Conservation (phyloP, 2,888 invertebrate species). For the Mimachlamys varia region DNA sequence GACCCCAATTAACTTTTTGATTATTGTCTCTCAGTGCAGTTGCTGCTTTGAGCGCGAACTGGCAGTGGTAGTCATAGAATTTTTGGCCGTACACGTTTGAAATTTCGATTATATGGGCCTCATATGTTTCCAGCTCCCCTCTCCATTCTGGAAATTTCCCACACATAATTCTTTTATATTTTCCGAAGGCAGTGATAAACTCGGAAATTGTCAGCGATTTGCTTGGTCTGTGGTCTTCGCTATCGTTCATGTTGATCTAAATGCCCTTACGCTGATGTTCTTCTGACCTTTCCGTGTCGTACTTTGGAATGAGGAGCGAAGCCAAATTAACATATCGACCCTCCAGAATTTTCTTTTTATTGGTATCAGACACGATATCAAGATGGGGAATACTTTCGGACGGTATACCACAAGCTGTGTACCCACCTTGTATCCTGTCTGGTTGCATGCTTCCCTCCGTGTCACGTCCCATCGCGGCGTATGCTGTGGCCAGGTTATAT, state of each 20-base stretch:
- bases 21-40: too few relatives aligned
- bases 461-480: not conserved
- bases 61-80: conserved; percentile 48
- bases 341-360: conserved; percentile 42
- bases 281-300: not conserved
- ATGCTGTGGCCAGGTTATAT: not conserved
- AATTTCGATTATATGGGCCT: conserved; percentile 45
- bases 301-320: conserved; percentile 39
- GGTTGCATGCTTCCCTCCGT: not conserved
- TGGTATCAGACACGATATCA: conserved; percentile 41
- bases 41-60: conserved; percentile 45
- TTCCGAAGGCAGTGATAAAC: conserved; percentile 46
- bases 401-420: conserved; percentile 40
- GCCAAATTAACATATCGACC: conserved; percentile 47
- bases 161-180: conserved; percentile 45
- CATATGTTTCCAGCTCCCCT: conserved; percentile 44
- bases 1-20: conserved; percentile 22
- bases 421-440: conserved; percentile 39
- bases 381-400: conserved; percentile 46
- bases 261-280: not conserved
- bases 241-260: not conserved
- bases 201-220: conserved; percentile 38
- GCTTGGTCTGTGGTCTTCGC: conserved; percentile 36
- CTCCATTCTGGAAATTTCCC: conserved; percentile 36
- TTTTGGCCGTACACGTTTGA: conserved; percentile 38